These are phyloP conservation scores for Apeltes quadracus DNA, from an alignment of 2,113 vertebrate species.

Conservation along the genomic window DNA sequence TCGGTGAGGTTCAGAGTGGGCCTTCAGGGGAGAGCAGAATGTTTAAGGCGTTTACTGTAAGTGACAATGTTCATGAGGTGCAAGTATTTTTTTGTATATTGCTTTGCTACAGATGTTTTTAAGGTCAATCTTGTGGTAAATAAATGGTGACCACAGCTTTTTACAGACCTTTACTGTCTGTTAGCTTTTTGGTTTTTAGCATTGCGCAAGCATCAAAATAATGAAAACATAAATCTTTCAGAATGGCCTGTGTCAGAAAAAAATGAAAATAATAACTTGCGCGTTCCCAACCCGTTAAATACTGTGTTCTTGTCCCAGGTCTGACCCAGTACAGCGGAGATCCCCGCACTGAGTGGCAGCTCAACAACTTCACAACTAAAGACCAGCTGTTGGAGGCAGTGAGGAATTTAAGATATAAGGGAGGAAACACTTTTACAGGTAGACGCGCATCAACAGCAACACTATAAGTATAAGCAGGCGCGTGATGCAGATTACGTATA, in stretches of 20 bases:
- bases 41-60: background rate
- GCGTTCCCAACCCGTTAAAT: background rate
- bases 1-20: constrained; percentile 80
- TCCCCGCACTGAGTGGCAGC: constrained; percentile 92
- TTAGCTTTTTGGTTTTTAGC: background rate
- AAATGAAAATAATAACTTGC: background rate
- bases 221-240: background rate
- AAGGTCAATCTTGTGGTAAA: background rate
- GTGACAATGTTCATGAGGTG: background rate
- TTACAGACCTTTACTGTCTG: background rate
- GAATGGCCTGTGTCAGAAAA: background rate
- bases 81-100: background rate
- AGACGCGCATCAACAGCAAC: background rate
- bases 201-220: background rate
- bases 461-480: too few species aligned
- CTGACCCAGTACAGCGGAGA: constrained; percentile 95
- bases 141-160: background rate
- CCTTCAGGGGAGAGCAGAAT: background rate
- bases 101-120: background rate
- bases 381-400: constrained; percentile 87
- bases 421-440: constrained; percentile 96
- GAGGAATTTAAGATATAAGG: constrained; percentile 86
- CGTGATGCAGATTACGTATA: background rate
- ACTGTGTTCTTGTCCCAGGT: constrained; percentile 73
- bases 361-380: constrained; percentile 83